Base-by-base conservation (phyloP, 2,113 vertebrate species). In the Catharus fuscescens region DNA sequence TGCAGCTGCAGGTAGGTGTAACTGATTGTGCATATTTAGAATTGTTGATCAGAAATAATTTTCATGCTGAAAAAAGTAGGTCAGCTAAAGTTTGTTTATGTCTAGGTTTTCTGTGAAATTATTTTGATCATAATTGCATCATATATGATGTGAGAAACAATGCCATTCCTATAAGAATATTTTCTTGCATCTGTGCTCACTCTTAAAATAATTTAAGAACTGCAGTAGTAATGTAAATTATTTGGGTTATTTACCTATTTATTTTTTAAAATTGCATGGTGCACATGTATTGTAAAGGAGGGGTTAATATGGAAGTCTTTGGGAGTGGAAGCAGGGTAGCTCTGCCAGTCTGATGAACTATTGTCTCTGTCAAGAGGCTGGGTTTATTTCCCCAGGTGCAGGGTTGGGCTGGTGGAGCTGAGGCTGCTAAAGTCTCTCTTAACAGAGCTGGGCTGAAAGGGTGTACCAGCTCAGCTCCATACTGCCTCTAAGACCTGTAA, bases 1-100 rank as follows among this genome's bases (percentile, higher is more conserved):
- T 95, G 96, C 96, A 53, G 86, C 97, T 64, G 95, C 96, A 95
- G 98, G 98, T 98, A 94, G 81, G 96, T 89, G 59, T 87, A 47
- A 32, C 38, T 94, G 52, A 12, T 65, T 86, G 44, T 79, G 25
- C 90, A 29, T 57, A 53, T 90, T 95, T 71, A 42, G 76, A 82
- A 85, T 80, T 86, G 54, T 64, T 92, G 80, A 88, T 89, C 32
- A 70, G 88, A 67, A 88, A 4, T 76, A 36, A 78, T 72, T 92
- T 56, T 94, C 18, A 19, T 83, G 31, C 38, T 87, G 53, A 40
- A 88, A 74, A 59, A 86, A 93, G 70, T 95, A 92, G 69, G 56
- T 71, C 34, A 64, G 53, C 34, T 62, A 3, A 80, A 50, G 44
- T 80, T 95, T 57, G 36, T 85, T 64, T 91, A 26, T 12, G 3